Percentiles rank a stretch among this genome's conserved stretches.
Evolutionary conservation across 2,888 invertebrate genomes (phyloP).

Genomic region (Agonopterix alstromeriana): DNA sequence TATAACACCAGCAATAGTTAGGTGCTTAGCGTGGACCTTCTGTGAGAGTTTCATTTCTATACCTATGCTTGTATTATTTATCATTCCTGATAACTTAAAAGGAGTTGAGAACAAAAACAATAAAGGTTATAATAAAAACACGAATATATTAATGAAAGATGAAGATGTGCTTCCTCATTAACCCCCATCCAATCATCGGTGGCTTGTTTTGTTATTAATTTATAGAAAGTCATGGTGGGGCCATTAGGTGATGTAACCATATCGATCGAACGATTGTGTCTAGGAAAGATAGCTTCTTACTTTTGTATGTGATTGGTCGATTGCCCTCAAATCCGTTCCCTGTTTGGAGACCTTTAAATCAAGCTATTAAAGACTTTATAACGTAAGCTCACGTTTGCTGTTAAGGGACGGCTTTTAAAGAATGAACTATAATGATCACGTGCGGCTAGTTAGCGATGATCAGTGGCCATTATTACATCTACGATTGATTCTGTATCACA

Average conservation of each 20-base stretch:
- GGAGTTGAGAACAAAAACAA: conserved; percentile 42
- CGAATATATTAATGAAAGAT: conserved; percentile 46
- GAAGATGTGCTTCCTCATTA: conserved; percentile 69
- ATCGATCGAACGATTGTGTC: conserved; percentile 60
- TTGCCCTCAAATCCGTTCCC: no score
- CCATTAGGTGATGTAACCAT: conserved; percentile 69
- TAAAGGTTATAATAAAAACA: conserved; percentile 42
- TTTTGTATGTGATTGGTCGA: conserved; percentile 55
- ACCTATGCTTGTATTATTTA: neutral
- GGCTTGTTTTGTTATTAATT: conserved; percentile 70
- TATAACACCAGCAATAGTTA: no score
- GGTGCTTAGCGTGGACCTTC: no score
- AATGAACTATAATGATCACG: conserved; percentile 51
- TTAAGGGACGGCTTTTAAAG: no score
- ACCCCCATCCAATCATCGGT: conserved; percentile 54
- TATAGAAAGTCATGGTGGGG: conserved; percentile 72
- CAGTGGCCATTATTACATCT: conserved; percentile 47
- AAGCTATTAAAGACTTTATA: no score
- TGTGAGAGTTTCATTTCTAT: no score
- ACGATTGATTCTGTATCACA: conserved; percentile 52
- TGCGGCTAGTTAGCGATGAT: conserved; percentile 68
- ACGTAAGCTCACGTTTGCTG: no score
- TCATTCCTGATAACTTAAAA: conserved; percentile 16
- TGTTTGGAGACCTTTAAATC: no score
- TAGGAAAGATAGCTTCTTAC: conserved; percentile 35